Conservation (phyloP, 2,888 invertebrate species). For the Acronicta leporina region DNA sequence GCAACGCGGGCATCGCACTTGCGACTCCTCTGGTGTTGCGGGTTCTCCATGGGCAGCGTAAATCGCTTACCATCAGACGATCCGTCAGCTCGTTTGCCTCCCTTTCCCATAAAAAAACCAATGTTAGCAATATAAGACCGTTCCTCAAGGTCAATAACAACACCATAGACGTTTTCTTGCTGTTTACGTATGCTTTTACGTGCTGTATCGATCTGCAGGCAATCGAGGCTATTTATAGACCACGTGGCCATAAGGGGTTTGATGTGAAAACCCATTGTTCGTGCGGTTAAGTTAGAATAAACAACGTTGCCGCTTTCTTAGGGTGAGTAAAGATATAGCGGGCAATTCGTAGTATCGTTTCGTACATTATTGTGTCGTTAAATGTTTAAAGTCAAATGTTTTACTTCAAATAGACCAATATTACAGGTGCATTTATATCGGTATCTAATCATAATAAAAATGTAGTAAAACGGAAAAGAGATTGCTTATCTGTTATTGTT, state of each 20-base stretch:
- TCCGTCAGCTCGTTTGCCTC: too few relatives aligned
- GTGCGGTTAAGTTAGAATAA: constrained; percentile 8
- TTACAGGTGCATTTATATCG: too few relatives aligned
- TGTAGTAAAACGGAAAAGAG: not conserved
- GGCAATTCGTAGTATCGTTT: too few relatives aligned
- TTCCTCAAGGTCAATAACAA: constrained; percentile 31
- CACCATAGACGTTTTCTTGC: constrained; percentile 46
- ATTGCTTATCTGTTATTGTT: not conserved
- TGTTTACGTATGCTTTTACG: constrained; percentile 45
- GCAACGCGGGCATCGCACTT: too few relatives aligned
- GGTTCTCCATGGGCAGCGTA: too few relatives aligned
- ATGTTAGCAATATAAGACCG: too few relatives aligned
- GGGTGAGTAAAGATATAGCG: not conserved
- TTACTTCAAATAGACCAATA: too few relatives aligned
- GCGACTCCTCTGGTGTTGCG: too few relatives aligned
- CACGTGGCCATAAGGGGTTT: constrained; percentile 19
- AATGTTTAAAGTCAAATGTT: too few relatives aligned
- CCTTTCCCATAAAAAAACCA: too few relatives aligned
- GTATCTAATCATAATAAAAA: not conserved
- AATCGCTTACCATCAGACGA: too few relatives aligned
- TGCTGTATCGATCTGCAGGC: constrained; percentile 50
- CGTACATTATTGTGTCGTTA: not conserved
- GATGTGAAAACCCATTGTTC: constrained; percentile 19
- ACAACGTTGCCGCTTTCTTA: constrained; percentile 1
- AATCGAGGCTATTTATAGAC: constrained; percentile 35